Percentiles rank a stretch among this genome's conserved stretches.
phyloP scores from a whole-genome alignment of 2,113 vertebrate species.

The Chionis minor region DNA sequence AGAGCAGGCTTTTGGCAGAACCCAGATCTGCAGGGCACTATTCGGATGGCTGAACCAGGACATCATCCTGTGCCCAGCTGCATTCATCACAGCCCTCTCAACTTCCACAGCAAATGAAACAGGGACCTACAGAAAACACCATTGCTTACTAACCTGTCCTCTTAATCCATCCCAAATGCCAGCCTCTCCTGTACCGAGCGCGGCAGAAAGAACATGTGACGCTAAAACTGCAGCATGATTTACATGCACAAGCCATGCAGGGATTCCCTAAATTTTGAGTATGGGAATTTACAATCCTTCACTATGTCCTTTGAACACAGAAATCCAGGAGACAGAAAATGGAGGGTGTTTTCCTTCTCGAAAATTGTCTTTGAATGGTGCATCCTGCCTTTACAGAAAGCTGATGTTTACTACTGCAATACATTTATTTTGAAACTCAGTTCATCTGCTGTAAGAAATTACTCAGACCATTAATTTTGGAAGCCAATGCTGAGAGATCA shows the following conservation, averaged over 20 bases:
- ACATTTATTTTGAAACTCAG: constrained; percentile 37
- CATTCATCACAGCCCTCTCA: neutral
- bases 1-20: neutral
- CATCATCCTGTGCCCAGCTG: neutral
- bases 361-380: neutral
- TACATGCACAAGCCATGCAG: neutral
- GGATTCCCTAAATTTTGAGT: neutral
- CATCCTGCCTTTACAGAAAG: neutral
- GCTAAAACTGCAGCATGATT: neutral
- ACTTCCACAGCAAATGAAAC: neutral
- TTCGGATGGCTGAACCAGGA: neutral
- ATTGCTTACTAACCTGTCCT: neutral
- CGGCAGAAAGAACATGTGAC: neutral
- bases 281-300: neutral
- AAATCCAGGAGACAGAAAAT: neutral
- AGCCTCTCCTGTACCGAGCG: neutral
- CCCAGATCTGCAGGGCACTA: neutral
- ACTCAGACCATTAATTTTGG: constrained; percentile 69
- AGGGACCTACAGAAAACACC: neutral
- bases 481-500: constrained; percentile 61
- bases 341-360: neutral
- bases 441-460: constrained; percentile 59
- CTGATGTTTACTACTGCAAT: constrained; percentile 35
- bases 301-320: neutral
- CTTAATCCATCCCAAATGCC: neutral